A percentile compares a stretch with the other conserved stretches of the same genome.
Evolutionary conservation across 1,140 invertebrate genomes (phyloP).

Genomic region (Harlomillsia oculata): DNA sequence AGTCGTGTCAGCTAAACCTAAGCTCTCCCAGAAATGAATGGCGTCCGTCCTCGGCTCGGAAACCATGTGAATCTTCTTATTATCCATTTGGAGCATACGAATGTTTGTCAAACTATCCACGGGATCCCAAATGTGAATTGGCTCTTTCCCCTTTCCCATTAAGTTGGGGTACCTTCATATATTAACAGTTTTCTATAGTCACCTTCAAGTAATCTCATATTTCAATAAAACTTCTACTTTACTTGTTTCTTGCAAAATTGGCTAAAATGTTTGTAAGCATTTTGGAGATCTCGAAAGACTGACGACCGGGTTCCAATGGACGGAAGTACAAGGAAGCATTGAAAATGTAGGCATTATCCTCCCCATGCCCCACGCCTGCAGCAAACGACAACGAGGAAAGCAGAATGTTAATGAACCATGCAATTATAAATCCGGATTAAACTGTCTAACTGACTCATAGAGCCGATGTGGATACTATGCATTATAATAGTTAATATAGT

Average conservation of each 20-base stretch:
- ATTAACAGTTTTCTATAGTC: neutral
- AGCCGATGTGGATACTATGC: too few species aligned
- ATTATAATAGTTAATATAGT: too few species aligned
- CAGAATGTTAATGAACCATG: too few species aligned
- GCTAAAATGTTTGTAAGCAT: slow-evolving; percentile 7
- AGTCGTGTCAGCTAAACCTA: slow-evolving; percentile 9
- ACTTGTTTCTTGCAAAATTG: slow-evolving; percentile 17
- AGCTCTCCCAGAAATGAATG: slow-evolving; percentile 14
- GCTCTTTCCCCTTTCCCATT: neutral
- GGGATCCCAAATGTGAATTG: slow-evolving; percentile 1
- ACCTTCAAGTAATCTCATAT: neutral
- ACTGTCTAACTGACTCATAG: too few species aligned
- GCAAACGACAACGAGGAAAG: too few species aligned
- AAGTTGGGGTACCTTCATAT: neutral
- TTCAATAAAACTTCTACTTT: neutral
- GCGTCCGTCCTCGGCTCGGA: slow-evolving; percentile 1
- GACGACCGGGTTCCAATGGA: neutral
- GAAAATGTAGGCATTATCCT: slow-evolving; percentile 8
- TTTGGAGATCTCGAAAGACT: slow-evolving; percentile 3
- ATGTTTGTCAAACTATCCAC: slow-evolving; percentile 5
- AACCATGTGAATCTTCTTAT: slow-evolving; percentile 9
- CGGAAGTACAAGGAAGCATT: slow-evolving; percentile 9
- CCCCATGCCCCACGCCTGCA: neutral
- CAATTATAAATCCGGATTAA: too few species aligned
- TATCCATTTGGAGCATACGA: slow-evolving; percentile 6